Conservation (phyloP, 1,140 invertebrate genomes). For the Idris sp. region DNA sequence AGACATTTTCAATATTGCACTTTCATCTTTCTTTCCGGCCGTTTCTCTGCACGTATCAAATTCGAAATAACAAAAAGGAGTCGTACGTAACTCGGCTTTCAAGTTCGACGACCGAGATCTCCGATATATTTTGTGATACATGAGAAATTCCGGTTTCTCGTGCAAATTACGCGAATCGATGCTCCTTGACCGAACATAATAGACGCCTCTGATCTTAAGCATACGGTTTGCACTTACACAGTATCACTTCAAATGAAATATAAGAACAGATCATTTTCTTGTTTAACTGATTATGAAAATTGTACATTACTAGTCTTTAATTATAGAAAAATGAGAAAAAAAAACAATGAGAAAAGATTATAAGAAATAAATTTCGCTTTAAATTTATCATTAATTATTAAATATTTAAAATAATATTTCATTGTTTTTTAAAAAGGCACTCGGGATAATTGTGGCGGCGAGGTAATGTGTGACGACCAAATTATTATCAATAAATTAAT, state of each 20-base stretch:
- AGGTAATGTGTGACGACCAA: too few relatives aligned
- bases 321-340: too few relatives aligned
- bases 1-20: conserved; percentile 53
- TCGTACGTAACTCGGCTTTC: conserved; percentile 65
- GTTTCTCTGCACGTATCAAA: conserved; percentile 58
- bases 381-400: too few relatives aligned
- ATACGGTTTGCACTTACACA: conserved; percentile 12
- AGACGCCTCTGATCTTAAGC: conserved; percentile 14
- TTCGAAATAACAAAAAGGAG: conserved; percentile 59
- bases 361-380: too few relatives aligned
- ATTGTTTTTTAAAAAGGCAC: too few relatives aligned
- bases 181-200: conserved; percentile 47
- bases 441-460: too few relatives aligned
- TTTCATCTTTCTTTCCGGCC: conserved; percentile 69
- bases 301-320: too few relatives aligned
- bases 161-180: conserved; percentile 50
- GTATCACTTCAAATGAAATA: conserved; percentile 8
- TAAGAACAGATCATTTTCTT: not conserved
- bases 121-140: conserved; percentile 58
- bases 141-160: conserved; percentile 58
- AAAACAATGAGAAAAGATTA: too few relatives aligned
- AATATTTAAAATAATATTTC: too few relatives aligned
- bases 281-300: too few relatives aligned
- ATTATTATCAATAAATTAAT: too few relatives aligned
- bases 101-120: conserved; percentile 65